These are phyloP conservation scores for Lysandra bellargus DNA, from an alignment of 2,888 invertebrate species.

Conservation along the genomic window DNA sequence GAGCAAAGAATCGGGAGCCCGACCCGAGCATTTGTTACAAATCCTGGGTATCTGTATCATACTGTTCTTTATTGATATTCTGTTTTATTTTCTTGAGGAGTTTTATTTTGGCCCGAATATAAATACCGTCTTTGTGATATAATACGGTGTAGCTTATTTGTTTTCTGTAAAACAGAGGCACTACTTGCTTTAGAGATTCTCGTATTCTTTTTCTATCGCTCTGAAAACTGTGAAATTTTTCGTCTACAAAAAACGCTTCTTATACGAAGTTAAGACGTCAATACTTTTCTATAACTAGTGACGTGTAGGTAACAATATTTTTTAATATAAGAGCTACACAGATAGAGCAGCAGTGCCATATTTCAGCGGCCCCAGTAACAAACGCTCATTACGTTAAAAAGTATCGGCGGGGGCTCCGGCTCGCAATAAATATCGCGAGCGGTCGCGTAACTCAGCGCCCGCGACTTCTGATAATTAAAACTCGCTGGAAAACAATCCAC, in stretches of 20 bases:
- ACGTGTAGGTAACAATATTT: not conserved
- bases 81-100: not conserved
- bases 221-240: not conserved
- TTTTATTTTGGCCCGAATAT: not conserved
- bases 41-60: not conserved
- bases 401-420: conserved; percentile 73
- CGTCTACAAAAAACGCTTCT: not conserved
- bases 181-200: not conserved
- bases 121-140: not conserved
- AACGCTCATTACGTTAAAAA: conserved; percentile 79
- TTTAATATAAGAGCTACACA: not conserved
- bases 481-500: conserved; percentile 78
- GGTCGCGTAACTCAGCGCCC: conserved; percentile 80
- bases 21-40: conserved; percentile 13
- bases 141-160: not conserved
- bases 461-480: conserved; percentile 80
- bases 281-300: not conserved
- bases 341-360: conserved; percentile 42
- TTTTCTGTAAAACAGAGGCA: not conserved
- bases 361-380: conserved; percentile 57
- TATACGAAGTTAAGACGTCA: not conserved
- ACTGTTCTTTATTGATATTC: conserved; percentile 3
- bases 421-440: conserved; percentile 78
- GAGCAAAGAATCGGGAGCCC: conserved; percentile 55
- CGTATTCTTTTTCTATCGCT: not conserved